phyloP scores from a whole-genome alignment of 30 jellyfish, hydroid and myxozoan genomes.

The Nemopilema nomurai region DNA sequence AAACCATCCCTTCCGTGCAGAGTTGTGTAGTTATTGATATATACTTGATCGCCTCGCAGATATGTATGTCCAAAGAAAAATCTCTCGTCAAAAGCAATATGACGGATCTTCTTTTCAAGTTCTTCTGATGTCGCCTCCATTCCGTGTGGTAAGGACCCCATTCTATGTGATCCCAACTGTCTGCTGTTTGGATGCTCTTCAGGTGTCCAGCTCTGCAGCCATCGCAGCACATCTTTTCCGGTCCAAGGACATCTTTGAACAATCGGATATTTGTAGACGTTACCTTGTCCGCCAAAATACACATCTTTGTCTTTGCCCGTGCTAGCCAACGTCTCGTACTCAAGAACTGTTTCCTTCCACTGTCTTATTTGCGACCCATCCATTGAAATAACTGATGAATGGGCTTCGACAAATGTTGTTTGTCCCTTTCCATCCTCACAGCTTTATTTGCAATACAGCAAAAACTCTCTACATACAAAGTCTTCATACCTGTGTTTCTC shows the following conservation, averaged over 20 bases:
- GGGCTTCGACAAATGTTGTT: slow-evolving; percentile 55
- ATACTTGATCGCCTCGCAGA: slow-evolving; percentile 49
- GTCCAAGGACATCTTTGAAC: slow-evolving; percentile 56
- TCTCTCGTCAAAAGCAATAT: slow-evolving; percentile 24
- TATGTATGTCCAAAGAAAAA: slow-evolving; percentile 47
- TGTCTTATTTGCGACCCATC: slow-evolving; percentile 8
- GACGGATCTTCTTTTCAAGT: slow-evolving; percentile 29
- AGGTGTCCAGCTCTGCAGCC: slow-evolving; percentile 55
- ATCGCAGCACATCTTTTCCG: slow-evolving; percentile 41
- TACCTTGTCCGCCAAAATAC: slow-evolving; percentile 55
- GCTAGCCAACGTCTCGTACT: slow-evolving; percentile 1
- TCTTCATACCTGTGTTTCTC: slow-evolving; percentile 36
- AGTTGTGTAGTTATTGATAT: slow-evolving; percentile 45
- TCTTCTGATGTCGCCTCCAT: slow-evolving; percentile 4
- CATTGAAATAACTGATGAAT: slow-evolving; percentile 23
- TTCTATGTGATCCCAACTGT: background rate
- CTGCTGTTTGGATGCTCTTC: slow-evolving; percentile 37
- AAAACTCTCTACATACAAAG: slow-evolving; percentile 49
- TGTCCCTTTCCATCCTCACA: slow-evolving; percentile 2
- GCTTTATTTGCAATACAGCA: slow-evolving; percentile 32
- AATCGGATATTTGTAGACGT: slow-evolving; percentile 39
- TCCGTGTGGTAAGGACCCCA: background rate
- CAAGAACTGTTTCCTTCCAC: slow-evolving; percentile 43
- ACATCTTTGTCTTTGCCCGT: background rate
- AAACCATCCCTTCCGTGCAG: slow-evolving; percentile 58